A percentile compares a stretch with the other conserved stretches of the same genome.
These are phyloP conservation scores for Zapus hudsonius DNA, from an alignment of 2,113 vertebrate genomes.

Conservation along the genomic window DNA sequence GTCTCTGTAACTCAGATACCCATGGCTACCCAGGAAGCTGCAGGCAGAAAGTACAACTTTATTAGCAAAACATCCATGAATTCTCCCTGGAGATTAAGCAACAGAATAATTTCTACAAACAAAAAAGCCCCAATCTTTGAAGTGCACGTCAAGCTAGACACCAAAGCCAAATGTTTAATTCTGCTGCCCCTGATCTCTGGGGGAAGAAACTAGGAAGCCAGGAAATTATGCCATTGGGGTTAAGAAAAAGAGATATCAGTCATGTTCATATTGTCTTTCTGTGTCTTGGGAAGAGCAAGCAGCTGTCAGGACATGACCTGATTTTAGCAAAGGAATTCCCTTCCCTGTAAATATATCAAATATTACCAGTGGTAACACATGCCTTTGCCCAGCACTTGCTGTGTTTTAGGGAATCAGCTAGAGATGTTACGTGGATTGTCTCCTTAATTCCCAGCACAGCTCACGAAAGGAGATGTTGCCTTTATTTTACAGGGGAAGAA, in stretches of 20 bases:
- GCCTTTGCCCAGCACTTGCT: neutral
- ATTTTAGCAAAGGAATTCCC: neutral
- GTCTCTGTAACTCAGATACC: neutral
- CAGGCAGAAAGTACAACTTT: neutral
- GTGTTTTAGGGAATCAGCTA: neutral
- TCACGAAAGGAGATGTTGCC: neutral
- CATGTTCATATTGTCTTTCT: neutral
- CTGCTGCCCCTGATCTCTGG: neutral
- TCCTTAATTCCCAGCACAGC: neutral
- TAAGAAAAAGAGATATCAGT: neutral
- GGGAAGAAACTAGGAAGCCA: neutral
- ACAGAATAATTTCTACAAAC: conserved; percentile 1
- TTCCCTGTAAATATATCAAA: neutral
- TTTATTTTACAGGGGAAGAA: neutral
- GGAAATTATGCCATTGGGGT: neutral
- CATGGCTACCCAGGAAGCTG: neutral
- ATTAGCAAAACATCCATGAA: neutral
- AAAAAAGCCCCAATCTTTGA: neutral
- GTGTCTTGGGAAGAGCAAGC: neutral
- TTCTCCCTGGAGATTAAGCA: conserved; percentile 10
- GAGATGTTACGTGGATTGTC: neutral
- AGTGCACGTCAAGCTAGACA: neutral
- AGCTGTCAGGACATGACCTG: neutral
- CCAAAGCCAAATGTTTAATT: neutral
- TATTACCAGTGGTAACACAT: neutral